These are phyloP conservation scores for Steinernema carpocapsae DNA, from an alignment of 2,888 invertebrate genomes.

Conservation along the genomic window DNA sequence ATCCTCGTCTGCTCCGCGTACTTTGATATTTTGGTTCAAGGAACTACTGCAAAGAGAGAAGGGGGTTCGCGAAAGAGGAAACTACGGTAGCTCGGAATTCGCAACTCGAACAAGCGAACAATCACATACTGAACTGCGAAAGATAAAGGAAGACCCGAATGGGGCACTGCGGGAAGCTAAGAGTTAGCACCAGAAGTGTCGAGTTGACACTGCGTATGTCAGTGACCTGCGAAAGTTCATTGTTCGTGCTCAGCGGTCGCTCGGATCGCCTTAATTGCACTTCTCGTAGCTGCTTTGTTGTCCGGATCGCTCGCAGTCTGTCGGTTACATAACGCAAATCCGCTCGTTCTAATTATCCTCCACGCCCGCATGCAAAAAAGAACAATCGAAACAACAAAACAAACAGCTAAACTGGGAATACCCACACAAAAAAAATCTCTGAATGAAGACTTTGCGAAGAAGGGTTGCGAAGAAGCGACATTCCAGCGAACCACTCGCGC, in stretches of 20 bases:
- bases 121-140: too few relatives aligned
- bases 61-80: too few relatives aligned
- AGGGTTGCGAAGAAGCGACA: too few relatives aligned
- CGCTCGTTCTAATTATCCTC: not conserved
- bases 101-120: too few relatives aligned
- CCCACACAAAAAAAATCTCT: not conserved
- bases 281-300: not conserved
- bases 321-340: slow-evolving; percentile 13
- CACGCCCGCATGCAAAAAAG: not conserved
- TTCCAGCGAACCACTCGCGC: too few relatives aligned
- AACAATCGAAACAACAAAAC: not conserved
- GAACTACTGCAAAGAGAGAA: too few relatives aligned
- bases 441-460: too few relatives aligned
- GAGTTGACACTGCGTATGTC: not conserved
- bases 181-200: slow-evolving; percentile 11
- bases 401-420: not conserved
- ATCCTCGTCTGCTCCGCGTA: not conserved
- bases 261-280: slow-evolving; percentile 2
- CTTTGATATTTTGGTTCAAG: too few relatives aligned
- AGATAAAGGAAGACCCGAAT: not conserved
- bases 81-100: too few relatives aligned
- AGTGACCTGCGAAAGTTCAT: slow-evolving; percentile 13
- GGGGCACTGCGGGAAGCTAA: not conserved
- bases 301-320: slow-evolving; percentile 6
- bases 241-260: not conserved